A percentile compares a stretch with the other conserved stretches of the same genome.
Evolutionary conservation across 2,888 invertebrate species (phyloP).

Genomic region (Acrobeloides nanus): DNA sequence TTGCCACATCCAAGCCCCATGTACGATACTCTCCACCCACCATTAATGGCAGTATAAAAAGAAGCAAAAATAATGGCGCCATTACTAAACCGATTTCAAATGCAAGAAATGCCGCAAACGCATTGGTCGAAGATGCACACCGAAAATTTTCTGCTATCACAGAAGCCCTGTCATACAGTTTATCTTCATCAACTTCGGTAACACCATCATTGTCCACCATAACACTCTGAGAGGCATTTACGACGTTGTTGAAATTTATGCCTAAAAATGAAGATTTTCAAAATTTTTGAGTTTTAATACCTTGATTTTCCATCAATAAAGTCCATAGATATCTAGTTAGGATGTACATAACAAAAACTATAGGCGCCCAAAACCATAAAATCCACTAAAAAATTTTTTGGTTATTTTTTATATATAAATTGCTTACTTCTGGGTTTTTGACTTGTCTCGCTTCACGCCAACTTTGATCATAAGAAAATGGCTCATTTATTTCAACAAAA

Average conservation of each 20-base stretch:
- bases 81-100: conserved; percentile 18
- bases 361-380: conserved; percentile 22
- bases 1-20: conserved; percentile 19
- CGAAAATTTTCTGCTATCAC: conserved; percentile 22
- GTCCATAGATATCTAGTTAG: conserved; percentile 18
- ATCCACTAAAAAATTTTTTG: conserved; percentile 21
- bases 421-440: conserved; percentile 21
- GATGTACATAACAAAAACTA: conserved; percentile 21
- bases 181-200: conserved; percentile 19
- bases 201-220: conserved; percentile 18
- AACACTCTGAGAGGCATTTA: conserved; percentile 19
- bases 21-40: conserved; percentile 17
- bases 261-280: no score
- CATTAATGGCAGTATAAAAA: conserved; percentile 19
- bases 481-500: conserved; percentile 20
- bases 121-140: conserved; percentile 20
- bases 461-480: conserved; percentile 20
- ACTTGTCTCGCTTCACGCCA: conserved; percentile 20
- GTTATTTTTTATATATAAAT: no score
- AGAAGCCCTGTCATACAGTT: conserved; percentile 14
- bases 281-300: no score
- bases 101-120: conserved; percentile 20
- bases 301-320: conserved; percentile 20
- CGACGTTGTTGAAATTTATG: conserved; percentile 18
- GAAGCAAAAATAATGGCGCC: conserved; percentile 16